Evolutionary conservation across 2,797 vertebrate species (phyloP), one percentile per base, ranked within the genome.

Genomic region (Melanotaenia maccullochi): DNA sequence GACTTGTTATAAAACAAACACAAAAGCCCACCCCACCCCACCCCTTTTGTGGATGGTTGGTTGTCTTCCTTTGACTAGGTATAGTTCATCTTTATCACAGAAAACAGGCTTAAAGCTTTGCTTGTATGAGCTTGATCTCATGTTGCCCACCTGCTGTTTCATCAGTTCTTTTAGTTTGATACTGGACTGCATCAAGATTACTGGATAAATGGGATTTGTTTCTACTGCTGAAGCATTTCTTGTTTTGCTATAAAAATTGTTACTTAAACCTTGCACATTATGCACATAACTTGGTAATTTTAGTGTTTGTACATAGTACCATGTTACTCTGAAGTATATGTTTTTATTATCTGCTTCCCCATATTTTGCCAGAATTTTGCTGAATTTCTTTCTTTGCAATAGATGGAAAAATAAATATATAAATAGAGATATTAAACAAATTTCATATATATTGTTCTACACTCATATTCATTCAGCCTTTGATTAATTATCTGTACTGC

Each of bases 71-170:
- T 78, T 70, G 59, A 68, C 44, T 25, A 25, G 30, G 30, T 42
- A 57, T 49, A 22, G 35, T 51, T 28, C 1, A 16, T 28, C 13
- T 28, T 25, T 24, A 28, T 54, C 25, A 68, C 54, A 60, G 62
- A 30, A 79, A 70, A 73, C 69, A 40, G 72, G 38, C 52, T 75
- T 63, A 60, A 61, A 66, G 60, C 40, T 73, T 51, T 38, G 12
- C 54, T 36, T 73, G 18, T 60, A 44, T 52, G 32, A 73, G 76
- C 32, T 69, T 67, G 57, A 62, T 78, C 59, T 74, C 28, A 32
- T 60, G 69, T 84, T 75, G 66, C 72, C 57, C 42, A 47, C 60
- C 63, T 18, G 44, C 60, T 40, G n/a, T 76, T 61, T 52, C 36
- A 18, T 22, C 20, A 1, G n/a, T 51, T 30, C 12, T 56, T 35